Evolutionary conservation across 64 coral and sea anemone species (phyloP).

Genomic region (Anthopleura sola): DNA sequence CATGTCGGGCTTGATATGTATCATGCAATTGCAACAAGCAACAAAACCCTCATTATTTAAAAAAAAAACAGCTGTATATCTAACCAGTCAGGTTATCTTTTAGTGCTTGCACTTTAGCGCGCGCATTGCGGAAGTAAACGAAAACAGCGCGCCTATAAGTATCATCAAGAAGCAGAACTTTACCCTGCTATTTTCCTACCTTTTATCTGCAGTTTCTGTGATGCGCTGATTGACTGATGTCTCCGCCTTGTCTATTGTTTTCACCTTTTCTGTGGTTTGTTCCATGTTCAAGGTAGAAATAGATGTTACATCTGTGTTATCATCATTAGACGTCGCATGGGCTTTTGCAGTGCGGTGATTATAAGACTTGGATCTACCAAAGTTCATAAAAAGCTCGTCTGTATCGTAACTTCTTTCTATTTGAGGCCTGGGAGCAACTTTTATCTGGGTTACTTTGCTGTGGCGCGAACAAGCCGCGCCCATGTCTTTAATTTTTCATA

Average conservation of each 20-base stretch:
- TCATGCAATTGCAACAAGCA: too few species aligned
- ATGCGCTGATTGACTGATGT: background rate
- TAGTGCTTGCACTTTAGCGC: too few species aligned
- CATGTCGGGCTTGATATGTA: too few species aligned
- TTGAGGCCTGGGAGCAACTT: background rate
- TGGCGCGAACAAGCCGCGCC: background rate
- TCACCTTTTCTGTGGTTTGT: background rate
- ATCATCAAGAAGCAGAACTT: too few species aligned
- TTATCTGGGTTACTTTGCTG: conserved; percentile 3
- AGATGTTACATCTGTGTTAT: background rate
- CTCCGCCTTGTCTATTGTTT: background rate
- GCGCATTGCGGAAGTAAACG: too few species aligned
- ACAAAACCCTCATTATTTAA: too few species aligned
- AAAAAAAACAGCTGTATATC: too few species aligned
- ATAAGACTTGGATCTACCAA: background rate
- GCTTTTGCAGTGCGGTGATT: background rate
- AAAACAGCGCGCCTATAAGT: too few species aligned
- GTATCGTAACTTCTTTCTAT: background rate
- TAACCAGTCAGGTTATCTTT: too few species aligned
- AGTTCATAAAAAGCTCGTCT: conserved; percentile 9
- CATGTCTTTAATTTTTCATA: background rate
- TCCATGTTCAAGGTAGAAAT: background rate
- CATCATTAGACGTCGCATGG: background rate
- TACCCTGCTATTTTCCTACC: background rate
- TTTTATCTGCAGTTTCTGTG: background rate